A percentile compares a stretch with the other conserved stretches of the same genome.
Evolutionary conservation across 1,140 invertebrate genomes (phyloP).

Genomic region (Platorchestia sp.): DNA sequence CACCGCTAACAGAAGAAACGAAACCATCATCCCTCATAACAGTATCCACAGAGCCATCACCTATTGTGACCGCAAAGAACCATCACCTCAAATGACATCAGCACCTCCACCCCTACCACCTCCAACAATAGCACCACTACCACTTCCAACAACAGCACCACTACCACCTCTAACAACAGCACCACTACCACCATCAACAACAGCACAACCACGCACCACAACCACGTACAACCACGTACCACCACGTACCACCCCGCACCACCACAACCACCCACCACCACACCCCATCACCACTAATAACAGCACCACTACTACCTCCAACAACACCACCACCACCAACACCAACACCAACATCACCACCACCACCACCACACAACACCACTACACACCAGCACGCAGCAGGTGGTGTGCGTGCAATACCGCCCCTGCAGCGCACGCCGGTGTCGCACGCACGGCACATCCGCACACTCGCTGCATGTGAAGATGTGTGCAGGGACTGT

Average conservation of each 20-base stretch:
- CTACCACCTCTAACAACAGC: neutral
- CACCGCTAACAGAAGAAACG: neutral
- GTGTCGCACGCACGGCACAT: neutral
- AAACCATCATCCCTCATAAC: too few relatives aligned
- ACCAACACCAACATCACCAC: neutral
- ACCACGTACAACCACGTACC: too few relatives aligned
- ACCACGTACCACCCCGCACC: too few relatives aligned
- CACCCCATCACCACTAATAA: too few relatives aligned
- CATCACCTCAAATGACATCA: too few relatives aligned
- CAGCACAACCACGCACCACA: too few relatives aligned
- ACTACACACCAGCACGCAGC: neutral
- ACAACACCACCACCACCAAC: neutral
- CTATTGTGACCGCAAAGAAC: too few relatives aligned
- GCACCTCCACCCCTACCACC: too few relatives aligned
- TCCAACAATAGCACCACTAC: neutral
- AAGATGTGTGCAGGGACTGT: neutral
- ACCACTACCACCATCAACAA: too few relatives aligned
- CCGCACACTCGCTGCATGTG: neutral
- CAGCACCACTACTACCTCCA: neutral
- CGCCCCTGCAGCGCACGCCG: neutral
- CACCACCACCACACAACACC: neutral
- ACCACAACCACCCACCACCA: too few relatives aligned
- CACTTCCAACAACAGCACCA: neutral
- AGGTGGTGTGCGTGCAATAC: neutral
- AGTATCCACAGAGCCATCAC: too few relatives aligned